Evolutionary conservation across 2,797 vertebrate genomes (phyloP), one percentile per base, ranked within the genome.

Genomic region (Tadarida brasiliensis): DNA sequence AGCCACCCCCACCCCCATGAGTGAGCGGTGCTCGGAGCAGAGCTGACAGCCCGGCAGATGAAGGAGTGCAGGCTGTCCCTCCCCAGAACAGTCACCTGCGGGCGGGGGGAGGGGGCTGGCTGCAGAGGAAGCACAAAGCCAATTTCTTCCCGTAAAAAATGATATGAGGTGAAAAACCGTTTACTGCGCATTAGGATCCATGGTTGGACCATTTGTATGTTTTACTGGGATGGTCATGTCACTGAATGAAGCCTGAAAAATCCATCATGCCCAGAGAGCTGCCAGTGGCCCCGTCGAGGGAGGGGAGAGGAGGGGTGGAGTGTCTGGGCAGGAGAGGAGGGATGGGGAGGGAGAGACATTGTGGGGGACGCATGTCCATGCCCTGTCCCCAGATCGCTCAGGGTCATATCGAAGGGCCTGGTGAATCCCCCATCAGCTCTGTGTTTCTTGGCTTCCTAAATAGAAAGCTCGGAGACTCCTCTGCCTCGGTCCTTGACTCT

Each of bases 101-200:
- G 65, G 30, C 4, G 4, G 4, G 74, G 56, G 39, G 2, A 22
- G 28, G 16, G 47, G 19, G 39, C 39, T 44, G 5, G 11, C 67
- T 61, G 61, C 35, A 17, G 26, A 57, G 22, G 49, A 83, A 35
- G 35, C 82, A 59, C 95, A 86, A 68, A 92, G 96, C 74, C 93
- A 85, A 91, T 96, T 89, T 88, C 95, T 94, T 84, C 83, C 95
- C 68, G 61, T 94, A 95, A 97, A 97, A 97, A 96, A 95, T 96
- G 95, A 95, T 87, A 94, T 30, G 91, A 96, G 94, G 92, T 95
- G 77, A 93, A 97, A 97, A 97, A 94, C 35, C 49, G 0, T 93
- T 97, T 95, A 97, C 92, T 83, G 91, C 63, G 65, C 68, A 87
- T 96, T 87, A 96, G 92, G 88, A 94, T 95, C 90, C 88, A 82